A percentile compares a stretch with the other conserved stretches of the same genome.
Conservation (phyloP, 2,888 invertebrate genomes). For the Peribatodes rhomboidaria region DNA sequence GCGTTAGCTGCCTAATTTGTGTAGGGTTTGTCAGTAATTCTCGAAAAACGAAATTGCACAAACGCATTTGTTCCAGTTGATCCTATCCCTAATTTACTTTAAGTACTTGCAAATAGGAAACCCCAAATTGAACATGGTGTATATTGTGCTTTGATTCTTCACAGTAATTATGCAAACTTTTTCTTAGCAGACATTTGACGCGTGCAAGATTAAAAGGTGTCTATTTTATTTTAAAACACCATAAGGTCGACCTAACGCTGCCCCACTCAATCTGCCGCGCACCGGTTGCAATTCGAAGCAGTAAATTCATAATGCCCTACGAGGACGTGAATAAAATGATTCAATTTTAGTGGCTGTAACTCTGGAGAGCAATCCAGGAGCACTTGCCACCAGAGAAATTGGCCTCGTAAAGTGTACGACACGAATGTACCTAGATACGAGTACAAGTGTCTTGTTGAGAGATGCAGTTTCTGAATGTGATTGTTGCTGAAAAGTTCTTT, state of each 20-base stretch:
- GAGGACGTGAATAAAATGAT: slow-evolving; percentile 42
- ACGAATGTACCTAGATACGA: slow-evolving; percentile 12
- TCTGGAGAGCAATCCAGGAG: slow-evolving; percentile 44
- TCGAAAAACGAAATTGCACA: too few species aligned
- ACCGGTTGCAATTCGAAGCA: slow-evolving; percentile 14
- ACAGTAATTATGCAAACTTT: not conserved
- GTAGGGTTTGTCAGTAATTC: too few species aligned
- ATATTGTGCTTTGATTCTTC: not conserved
- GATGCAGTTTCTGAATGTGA: slow-evolving; percentile 9
- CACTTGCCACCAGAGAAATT: slow-evolving; percentile 54
- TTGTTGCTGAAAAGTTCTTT: not conserved
- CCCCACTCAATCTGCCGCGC: slow-evolving; percentile 1
- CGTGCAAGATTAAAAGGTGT: too few species aligned
- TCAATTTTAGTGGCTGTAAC: slow-evolving; percentile 41
- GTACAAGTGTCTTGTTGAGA: slow-evolving; percentile 5
- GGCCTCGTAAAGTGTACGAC: slow-evolving; percentile 51
- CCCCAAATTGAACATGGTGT: too few species aligned
- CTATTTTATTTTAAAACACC: too few species aligned
- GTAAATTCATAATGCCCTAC: slow-evolving; percentile 29
- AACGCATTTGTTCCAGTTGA: too few species aligned
- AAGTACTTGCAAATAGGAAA: too few species aligned
- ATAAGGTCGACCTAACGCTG: not conserved
- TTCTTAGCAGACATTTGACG: too few species aligned
- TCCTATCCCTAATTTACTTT: too few species aligned
- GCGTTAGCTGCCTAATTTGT: too few species aligned